Evolutionary conservation across 2,797 vertebrate species (phyloP).

Genomic region (Spinus pinus): DNA sequence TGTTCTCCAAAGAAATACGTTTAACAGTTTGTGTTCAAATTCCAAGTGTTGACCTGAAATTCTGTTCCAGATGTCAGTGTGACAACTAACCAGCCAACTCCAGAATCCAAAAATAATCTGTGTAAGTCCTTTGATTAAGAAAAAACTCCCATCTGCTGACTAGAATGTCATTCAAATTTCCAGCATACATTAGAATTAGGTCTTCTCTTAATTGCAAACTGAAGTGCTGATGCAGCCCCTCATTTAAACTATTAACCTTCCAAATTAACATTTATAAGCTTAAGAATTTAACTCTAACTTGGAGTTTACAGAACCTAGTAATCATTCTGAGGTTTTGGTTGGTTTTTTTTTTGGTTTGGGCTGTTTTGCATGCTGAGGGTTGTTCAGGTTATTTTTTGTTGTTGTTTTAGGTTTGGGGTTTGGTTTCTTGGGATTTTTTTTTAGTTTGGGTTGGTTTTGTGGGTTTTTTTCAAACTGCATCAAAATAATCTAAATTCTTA

Average conservation of each 20-base stretch:
- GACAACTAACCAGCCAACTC: background rate
- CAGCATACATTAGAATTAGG: background rate
- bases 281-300: background rate
- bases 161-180: background rate
- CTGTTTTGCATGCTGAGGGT: background rate
- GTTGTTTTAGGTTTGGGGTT: background rate
- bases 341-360: background rate
- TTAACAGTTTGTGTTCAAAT: background rate
- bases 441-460: background rate
- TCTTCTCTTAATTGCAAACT: background rate
- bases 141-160: background rate
- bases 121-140: background rate
- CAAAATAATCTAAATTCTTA: background rate
- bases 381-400: background rate
- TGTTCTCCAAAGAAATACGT: background rate
- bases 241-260: background rate
- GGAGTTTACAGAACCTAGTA: background rate
- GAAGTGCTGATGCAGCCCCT: background rate
- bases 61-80: background rate
- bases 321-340: fast-evolving
- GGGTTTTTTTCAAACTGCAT: background rate
- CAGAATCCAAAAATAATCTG: background rate
- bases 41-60: background rate
- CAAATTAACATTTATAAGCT: background rate
- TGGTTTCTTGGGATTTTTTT: background rate